Evolutionary conservation across 2,113 vertebrate genomes (phyloP).

Genomic region (Apodemus speciosus): DNA sequence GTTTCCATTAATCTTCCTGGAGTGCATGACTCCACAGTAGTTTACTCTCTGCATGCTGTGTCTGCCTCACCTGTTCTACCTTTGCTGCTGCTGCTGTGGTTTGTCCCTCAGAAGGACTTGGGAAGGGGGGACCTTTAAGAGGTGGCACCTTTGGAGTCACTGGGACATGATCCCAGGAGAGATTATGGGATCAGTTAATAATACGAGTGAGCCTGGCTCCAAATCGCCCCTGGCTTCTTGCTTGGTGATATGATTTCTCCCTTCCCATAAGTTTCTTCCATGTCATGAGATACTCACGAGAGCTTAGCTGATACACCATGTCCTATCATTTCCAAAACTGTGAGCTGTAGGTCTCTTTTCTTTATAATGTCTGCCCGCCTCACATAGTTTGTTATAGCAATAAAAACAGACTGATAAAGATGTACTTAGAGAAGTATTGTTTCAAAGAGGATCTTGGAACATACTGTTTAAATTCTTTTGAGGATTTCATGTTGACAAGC

Average conservation of each 20-base stretch:
- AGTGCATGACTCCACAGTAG: background rate
- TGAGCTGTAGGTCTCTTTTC: background rate
- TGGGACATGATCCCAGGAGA: background rate
- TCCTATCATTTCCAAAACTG: background rate
- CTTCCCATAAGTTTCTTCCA: background rate
- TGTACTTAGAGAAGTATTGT: conserved; percentile 35
- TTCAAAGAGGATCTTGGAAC: background rate
- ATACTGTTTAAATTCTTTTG: conserved; percentile 35
- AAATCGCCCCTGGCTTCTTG: background rate
- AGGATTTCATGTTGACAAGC: background rate
- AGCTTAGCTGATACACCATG: background rate
- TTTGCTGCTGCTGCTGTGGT: background rate
- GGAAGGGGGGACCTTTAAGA: background rate
- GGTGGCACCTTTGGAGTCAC: no score
- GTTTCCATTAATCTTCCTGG: background rate
- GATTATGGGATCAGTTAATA: background rate
- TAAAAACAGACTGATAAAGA: background rate
- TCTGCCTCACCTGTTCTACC: background rate
- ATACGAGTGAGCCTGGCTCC: background rate
- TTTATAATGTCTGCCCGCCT: background rate
- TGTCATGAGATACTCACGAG: background rate
- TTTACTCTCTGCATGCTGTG: conserved; percentile 23
- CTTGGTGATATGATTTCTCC: background rate
- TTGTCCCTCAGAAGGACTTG: background rate
- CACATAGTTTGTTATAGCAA: background rate